Percentiles rank a stretch among this genome's conserved stretches.
Evolutionary conservation across 2,888 invertebrate species (phyloP).

Genomic region (Acrobasis repandana): DNA sequence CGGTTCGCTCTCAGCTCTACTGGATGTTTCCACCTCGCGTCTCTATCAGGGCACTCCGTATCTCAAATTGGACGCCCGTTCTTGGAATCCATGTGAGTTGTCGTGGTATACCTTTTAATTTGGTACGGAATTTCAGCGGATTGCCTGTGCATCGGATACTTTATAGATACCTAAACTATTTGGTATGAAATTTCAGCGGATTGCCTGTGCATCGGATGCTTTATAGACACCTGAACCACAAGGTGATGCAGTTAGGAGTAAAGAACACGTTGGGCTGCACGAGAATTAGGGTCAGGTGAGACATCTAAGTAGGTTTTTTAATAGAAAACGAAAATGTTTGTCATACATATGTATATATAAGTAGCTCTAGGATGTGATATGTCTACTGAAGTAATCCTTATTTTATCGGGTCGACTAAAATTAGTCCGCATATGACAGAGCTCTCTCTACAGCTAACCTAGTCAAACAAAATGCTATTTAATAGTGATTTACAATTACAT

Average conservation of each 20-base stretch:
- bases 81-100: not conserved
- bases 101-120: not conserved
- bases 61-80: not conserved
- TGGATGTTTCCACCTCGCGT: conserved; percentile 41
- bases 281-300: not conserved
- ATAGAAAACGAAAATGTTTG: too few relatives aligned
- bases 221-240: too few relatives aligned
- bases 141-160: too few relatives aligned
- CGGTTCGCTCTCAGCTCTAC: conserved; percentile 31
- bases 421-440: too few relatives aligned
- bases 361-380: too few relatives aligned
- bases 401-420: too few relatives aligned
- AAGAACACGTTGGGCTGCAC: not conserved
- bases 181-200: not conserved
- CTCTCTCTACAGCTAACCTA: not conserved
- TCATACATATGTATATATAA: too few relatives aligned
- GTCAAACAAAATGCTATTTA: not conserved
- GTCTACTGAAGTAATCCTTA: too few relatives aligned
- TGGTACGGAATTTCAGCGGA: not conserved
- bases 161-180: not conserved
- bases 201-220: too few relatives aligned
- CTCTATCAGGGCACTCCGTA: not conserved
- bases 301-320: too few relatives aligned
- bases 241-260: too few relatives aligned
- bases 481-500: conserved; percentile 11